Percentiles rank a stretch among this genome's conserved stretches.
Evolutionary conservation across 1,140 invertebrate species (phyloP).

Genomic region (Dolichoris vasculosae): DNA sequence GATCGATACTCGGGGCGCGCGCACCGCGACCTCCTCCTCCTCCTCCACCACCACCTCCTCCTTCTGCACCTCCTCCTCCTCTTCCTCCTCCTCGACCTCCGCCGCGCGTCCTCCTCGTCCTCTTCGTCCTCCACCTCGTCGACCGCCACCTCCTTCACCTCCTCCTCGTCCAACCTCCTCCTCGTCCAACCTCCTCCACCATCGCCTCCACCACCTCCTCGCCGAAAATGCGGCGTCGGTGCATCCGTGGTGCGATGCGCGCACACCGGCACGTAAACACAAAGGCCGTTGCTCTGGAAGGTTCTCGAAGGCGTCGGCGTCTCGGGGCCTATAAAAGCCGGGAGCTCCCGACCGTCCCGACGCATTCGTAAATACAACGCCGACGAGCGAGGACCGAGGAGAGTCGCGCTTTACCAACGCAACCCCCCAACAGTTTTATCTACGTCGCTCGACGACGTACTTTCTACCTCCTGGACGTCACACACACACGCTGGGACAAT

Average conservation of each 20-base stretch:
- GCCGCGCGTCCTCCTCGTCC: constrained; percentile 2
- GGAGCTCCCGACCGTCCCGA: constrained; percentile 52
- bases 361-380: constrained; percentile 69
- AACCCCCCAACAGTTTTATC: constrained; percentile 52
- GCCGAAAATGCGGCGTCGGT: background rate
- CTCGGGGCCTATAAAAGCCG: constrained; percentile 66
- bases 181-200: background rate
- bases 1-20: constrained; percentile 8
- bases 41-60: constrained; percentile 1
- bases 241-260: background rate
- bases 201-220: background rate
- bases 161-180: background rate
- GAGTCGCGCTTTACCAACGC: constrained; percentile 40
- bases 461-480: constrained; percentile 35
- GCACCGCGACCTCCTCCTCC: constrained; percentile 7
- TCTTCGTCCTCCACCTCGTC: too few relatives aligned
- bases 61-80: constrained; percentile 2
- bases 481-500: constrained; percentile 60
- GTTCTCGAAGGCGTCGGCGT: constrained; percentile 60
- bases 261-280: constrained; percentile 11
- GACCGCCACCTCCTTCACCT: background rate
- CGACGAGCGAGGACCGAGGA: constrained; percentile 51
- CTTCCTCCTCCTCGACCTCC: background rate
- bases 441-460: constrained; percentile 57
- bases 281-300: constrained; percentile 58